These are phyloP conservation scores for Grapholita molesta DNA, from an alignment of 1,140 invertebrate species.

Conservation along the genomic window DNA sequence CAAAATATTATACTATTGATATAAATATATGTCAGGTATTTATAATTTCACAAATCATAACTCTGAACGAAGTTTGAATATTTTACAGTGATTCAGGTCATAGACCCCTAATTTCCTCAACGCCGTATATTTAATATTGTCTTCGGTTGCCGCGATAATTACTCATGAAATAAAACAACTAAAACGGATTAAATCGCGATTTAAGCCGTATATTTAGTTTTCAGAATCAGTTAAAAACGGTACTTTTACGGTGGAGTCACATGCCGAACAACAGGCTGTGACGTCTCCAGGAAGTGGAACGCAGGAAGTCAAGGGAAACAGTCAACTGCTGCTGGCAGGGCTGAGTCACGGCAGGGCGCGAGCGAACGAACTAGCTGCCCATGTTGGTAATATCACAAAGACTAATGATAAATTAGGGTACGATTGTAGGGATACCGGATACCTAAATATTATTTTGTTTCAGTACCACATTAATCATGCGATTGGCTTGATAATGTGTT, in stretches of 20 bases:
- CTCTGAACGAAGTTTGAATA: background rate
- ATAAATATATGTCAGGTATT: too few species aligned
- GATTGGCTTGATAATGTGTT: too few species aligned
- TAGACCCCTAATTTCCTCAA: background rate
- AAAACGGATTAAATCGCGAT: too few species aligned
- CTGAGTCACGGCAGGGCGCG: constrained; percentile 26
- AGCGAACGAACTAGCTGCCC: background rate
- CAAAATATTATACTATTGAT: too few species aligned
- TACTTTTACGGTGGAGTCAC: constrained; percentile 28
- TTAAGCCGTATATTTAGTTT: too few species aligned
- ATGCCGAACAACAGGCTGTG: constrained; percentile 53
- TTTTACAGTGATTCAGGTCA: background rate
- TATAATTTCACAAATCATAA: constrained; percentile 14
- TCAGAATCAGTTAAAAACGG: constrained; percentile 3
- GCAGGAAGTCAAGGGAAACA: constrained; percentile 61
- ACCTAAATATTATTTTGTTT: too few species aligned
- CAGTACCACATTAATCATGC: too few species aligned
- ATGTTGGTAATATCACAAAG: too few species aligned
- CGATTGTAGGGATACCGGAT: too few species aligned
- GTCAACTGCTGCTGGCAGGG: constrained; percentile 21
- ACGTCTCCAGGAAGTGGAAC: constrained; percentile 63
- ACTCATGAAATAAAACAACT: too few species aligned
- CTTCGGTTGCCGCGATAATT: too few species aligned
- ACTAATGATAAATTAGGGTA: background rate
- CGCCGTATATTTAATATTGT: background rate